Evolutionary conservation across 1,140 invertebrate genomes (phyloP).

Genomic region (Wiebesia pumilae): DNA sequence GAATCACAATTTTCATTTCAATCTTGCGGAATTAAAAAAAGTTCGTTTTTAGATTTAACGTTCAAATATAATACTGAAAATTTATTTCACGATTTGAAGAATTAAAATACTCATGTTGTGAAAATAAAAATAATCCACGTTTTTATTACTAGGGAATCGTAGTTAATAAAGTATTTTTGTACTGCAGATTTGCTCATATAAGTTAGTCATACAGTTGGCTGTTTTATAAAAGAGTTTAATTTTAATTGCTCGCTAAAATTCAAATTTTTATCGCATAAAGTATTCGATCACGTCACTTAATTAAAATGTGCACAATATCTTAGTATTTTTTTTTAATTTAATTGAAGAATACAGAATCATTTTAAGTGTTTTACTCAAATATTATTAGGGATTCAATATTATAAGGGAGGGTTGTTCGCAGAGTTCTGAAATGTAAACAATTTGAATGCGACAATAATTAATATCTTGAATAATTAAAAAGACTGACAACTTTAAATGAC

Average conservation of each 20-base stretch:
- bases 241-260: neutral
- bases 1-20: neutral
- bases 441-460: too few relatives aligned
- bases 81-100: too few relatives aligned
- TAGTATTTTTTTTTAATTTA: neutral
- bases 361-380: too few relatives aligned
- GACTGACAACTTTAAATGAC: too few relatives aligned
- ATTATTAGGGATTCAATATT: too few relatives aligned
- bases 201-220: neutral
- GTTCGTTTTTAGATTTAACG: neutral
- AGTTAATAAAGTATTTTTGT: neutral
- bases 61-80: neutral
- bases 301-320: neutral
- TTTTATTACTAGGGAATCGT: neutral
- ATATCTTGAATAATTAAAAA: too few relatives aligned
- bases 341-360: neutral
- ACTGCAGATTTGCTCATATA: neutral
- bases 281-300: neutral
- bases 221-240: neutral
- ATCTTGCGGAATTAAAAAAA: neutral
- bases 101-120: too few relatives aligned
- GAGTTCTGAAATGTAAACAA: too few relatives aligned
- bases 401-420: too few relatives aligned
- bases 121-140: neutral
- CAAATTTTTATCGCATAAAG: neutral